These are phyloP conservation scores for Hycleus phaleratus DNA, from an alignment of 1,140 invertebrate species.

Conservation along the genomic window DNA sequence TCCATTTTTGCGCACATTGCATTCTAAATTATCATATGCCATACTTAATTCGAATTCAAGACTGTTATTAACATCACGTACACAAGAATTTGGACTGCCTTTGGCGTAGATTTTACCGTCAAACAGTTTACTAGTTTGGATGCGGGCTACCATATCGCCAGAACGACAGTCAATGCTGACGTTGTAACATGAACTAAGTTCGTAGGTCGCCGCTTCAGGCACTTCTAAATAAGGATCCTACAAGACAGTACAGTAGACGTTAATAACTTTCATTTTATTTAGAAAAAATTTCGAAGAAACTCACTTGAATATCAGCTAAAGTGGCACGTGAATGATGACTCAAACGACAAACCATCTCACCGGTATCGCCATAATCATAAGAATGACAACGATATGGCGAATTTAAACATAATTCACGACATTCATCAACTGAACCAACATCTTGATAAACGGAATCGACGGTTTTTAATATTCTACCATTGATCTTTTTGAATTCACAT, in stretches of 20 bases:
- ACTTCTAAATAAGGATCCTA: constrained; percentile 85
- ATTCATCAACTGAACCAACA: constrained; percentile 76
- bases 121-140: constrained; percentile 86
- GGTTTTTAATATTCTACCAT: constrained; percentile 82
- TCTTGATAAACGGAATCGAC: constrained; percentile 91
- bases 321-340: constrained; percentile 86
- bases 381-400: constrained; percentile 82
- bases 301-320: constrained; percentile 76
- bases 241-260: constrained; percentile 18
- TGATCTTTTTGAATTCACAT: constrained; percentile 86
- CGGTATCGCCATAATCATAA: constrained; percentile 88
- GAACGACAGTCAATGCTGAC: constrained; percentile 86
- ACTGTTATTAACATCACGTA: constrained; percentile 74
- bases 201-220: constrained; percentile 82
- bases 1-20: constrained; percentile 78
- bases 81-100: constrained; percentile 84
- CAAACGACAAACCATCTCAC: constrained; percentile 83
- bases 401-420: constrained; percentile 78
- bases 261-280: background rate
- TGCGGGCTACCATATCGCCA: constrained; percentile 85
- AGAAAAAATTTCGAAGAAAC: background rate
- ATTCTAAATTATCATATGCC: constrained; percentile 87
- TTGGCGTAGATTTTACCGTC: constrained; percentile 93
- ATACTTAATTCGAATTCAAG: constrained; percentile 82
- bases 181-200: constrained; percentile 90